These are phyloP conservation scores for Apis cerana DNA, from an alignment of 1,140 invertebrate genomes.

Conservation along the genomic window DNA sequence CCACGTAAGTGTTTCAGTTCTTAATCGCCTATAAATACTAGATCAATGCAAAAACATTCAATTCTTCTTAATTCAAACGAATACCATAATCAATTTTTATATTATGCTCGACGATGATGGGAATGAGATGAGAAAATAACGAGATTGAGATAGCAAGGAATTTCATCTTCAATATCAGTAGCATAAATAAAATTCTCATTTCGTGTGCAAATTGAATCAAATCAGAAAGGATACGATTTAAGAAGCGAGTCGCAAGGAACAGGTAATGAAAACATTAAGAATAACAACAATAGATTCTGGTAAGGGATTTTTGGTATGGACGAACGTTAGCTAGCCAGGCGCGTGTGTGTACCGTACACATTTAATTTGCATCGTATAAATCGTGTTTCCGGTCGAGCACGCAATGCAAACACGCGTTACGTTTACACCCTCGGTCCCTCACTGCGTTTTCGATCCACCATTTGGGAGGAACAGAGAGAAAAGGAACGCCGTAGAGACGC, in stretches of 20 bases:
- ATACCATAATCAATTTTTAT: background rate
- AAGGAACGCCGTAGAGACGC: slow-evolving; percentile 37
- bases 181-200: background rate
- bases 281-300: slow-evolving; percentile 44
- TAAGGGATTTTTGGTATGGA: background rate
- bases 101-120: background rate
- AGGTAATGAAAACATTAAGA: slow-evolving; percentile 43
- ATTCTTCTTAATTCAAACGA: background rate
- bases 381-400: slow-evolving; percentile 79
- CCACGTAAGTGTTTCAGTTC: slow-evolving; percentile 73
- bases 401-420: slow-evolving; percentile 77
- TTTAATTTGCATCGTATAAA: slow-evolving; percentile 80
- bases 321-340: slow-evolving; percentile 12
- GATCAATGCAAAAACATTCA: background rate
- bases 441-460: slow-evolving; percentile 38
- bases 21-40: slow-evolving; percentile 21
- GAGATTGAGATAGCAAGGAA: background rate
- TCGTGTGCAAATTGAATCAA: background rate
- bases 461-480: slow-evolving; percentile 22
- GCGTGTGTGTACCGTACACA: slow-evolving; percentile 60
- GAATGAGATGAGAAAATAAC: background rate
- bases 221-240: background rate
- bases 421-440: slow-evolving; percentile 69
- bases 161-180: background rate
- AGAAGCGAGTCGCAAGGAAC: slow-evolving; percentile 33